These are phyloP conservation scores for Rhabdornis inornatus DNA, from an alignment of 2,113 vertebrate species.

Conservation along the genomic window DNA sequence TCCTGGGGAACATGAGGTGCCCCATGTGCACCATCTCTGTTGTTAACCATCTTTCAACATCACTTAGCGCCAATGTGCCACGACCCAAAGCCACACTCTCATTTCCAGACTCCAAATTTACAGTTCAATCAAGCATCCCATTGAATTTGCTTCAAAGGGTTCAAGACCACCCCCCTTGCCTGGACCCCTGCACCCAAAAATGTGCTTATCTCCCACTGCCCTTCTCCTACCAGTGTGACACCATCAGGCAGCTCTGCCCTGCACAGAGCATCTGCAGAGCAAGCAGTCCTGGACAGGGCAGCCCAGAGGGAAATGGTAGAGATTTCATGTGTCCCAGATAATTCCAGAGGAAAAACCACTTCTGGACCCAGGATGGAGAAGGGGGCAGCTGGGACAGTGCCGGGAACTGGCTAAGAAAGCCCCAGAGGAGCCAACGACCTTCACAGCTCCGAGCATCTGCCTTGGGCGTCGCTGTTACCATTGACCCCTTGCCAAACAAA, in stretches of 20 bases:
- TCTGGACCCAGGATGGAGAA: not conserved
- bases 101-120: not conserved
- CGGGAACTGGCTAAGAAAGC: fast-evolving
- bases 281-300: not conserved
- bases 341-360: not conserved
- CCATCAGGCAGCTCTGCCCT: not conserved
- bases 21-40: not conserved
- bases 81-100: not conserved
- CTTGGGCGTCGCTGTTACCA: not conserved
- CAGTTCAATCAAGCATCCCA: not conserved
- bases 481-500: not conserved
- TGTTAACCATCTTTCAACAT: not conserved
- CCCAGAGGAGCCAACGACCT: not conserved
- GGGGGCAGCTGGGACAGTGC: not conserved
- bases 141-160: not conserved
- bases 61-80: not conserved
- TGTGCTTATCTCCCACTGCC: not conserved
- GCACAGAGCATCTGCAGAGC: not conserved
- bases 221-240: fast-evolving
- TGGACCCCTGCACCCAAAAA: not conserved
- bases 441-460: not conserved
- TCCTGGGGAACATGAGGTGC: not conserved
- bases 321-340: not conserved
- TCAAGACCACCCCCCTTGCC: not conserved
- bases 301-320: not conserved